Base-by-base conservation (phyloP, 1,140 invertebrate genomes). In the Oedothorax gibbosus region DNA sequence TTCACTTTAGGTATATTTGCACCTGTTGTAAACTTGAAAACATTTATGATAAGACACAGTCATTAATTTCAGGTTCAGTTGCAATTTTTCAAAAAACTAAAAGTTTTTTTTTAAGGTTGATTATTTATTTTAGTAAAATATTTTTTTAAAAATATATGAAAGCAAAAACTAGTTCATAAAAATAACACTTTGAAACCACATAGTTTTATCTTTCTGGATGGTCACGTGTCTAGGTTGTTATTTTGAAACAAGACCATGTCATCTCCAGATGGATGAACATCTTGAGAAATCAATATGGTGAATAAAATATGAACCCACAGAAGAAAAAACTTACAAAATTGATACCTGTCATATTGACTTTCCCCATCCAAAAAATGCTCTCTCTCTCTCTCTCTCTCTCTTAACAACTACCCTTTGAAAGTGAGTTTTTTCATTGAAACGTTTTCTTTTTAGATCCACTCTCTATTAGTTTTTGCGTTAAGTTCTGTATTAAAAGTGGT, bases 281-380 rank as follows among this genome's bases (percentile, higher is more conserved):
- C 62, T 66, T 79, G 50, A 66, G 18, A 66, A 51, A 79, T 79
- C 77, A 54, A 79, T 79, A 65, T n/a, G 56, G 35, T 62, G 75
- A 77, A 77, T 75, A 57, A 75, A 75, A 71, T 71, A 71, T 71
- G 54, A 54, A 20, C 14, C 14, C 35, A 65, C 60, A 65, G 20
- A n/a, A 57, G 35, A 20, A 73, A 79, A 77, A 77, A 54, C 14
- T 15, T 14, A 62, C n/a, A 51, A 79, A 68, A 68, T 79, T 66
- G 64, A 66, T 79, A 65, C 64, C 62, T 66, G 62, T 79, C 53
- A 79, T 79, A 79, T 79, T 79, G 64, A 68, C 77, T 79, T 77
- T 79, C 62, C n/a, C 54, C 50, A 15, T 66, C 50, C n/a, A 54
- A 51, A 21, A 56, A 15, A 6, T 14, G 9, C 12, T 77, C 18